These are phyloP conservation scores for Abrostola triplasia DNA, from an alignment of 2,888 invertebrate genomes.

Conservation along the genomic window DNA sequence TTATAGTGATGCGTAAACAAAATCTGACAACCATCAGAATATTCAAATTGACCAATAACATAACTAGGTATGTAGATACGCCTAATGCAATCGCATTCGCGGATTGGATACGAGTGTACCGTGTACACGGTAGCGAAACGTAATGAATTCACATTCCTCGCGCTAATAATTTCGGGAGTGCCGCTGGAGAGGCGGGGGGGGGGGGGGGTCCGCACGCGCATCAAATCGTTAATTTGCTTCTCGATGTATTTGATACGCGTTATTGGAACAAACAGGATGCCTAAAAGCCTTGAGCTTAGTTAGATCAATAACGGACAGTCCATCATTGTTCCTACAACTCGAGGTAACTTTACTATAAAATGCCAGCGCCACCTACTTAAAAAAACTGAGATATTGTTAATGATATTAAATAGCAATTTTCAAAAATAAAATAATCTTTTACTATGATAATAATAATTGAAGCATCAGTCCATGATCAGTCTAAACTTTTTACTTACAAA, in stretches of 20 bases:
- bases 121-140: slow-evolving; percentile 12
- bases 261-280: slow-evolving; percentile 18
- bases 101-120: slow-evolving; percentile 33
- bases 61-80: slow-evolving; percentile 9
- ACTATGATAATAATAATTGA: too few relatives aligned
- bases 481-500: too few relatives aligned
- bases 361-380: too few relatives aligned
- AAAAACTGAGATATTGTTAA: too few relatives aligned
- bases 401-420: too few relatives aligned
- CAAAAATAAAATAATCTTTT: too few relatives aligned
- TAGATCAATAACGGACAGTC: neutral
- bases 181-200: neutral
- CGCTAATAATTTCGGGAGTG: slow-evolving; percentile 26
- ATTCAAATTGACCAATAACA: slow-evolving; percentile 44
- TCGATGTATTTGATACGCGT: slow-evolving; percentile 24
- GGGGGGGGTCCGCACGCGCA: slow-evolving; percentile 4
- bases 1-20: too few relatives aligned
- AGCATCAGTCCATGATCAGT: too few relatives aligned
- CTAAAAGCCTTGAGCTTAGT: neutral
- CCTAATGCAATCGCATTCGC: slow-evolving; percentile 34
- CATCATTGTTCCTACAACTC: neutral
- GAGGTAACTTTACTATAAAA: neutral
- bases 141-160: slow-evolving; percentile 30
- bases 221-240: slow-evolving; percentile 40
- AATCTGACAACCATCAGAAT: slow-evolving; percentile 20